A percentile compares a stretch with the other conserved stretches of the same genome.
Evolutionary conservation across 2,113 vertebrate species (phyloP).

Genomic region (Myotis yumanensis): DNA sequence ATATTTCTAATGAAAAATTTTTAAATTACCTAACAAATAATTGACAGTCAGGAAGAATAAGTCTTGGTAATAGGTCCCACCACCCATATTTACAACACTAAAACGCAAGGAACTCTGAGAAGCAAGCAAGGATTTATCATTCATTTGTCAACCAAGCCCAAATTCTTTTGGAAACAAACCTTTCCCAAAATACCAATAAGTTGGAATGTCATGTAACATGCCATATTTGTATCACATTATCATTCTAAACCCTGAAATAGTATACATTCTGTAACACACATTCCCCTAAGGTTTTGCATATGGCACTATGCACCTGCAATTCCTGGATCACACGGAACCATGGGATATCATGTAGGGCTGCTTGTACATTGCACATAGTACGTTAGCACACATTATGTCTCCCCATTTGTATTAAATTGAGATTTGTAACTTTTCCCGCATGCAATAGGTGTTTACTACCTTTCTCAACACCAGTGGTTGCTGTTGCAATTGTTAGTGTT

Average conservation of each 20-base stretch:
- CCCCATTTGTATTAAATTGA: background rate
- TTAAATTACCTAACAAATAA: background rate
- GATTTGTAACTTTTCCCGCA: background rate
- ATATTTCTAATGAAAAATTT: background rate
- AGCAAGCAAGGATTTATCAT: background rate
- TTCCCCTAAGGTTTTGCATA: background rate
- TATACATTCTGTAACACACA: background rate
- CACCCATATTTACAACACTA: background rate
- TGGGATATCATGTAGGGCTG: fast-evolving
- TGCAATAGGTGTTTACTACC: background rate
- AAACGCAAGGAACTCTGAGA: background rate
- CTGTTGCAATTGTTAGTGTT: background rate
- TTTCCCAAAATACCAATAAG: background rate
- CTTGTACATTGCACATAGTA: fast-evolving
- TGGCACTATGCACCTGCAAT: background rate
- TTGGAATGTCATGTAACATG: background rate
- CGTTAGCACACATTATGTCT: background rate
- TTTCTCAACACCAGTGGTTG: background rate
- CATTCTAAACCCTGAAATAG: background rate
- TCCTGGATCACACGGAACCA: background rate
- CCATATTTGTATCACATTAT: background rate
- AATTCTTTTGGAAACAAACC: background rate
- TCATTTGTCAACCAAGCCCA: background rate
- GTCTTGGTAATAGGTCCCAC: background rate
- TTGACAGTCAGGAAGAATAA: background rate